Evolutionary conservation across 1,140 invertebrate genomes (phyloP).

Genomic region (Pseudoatta argentina): DNA sequence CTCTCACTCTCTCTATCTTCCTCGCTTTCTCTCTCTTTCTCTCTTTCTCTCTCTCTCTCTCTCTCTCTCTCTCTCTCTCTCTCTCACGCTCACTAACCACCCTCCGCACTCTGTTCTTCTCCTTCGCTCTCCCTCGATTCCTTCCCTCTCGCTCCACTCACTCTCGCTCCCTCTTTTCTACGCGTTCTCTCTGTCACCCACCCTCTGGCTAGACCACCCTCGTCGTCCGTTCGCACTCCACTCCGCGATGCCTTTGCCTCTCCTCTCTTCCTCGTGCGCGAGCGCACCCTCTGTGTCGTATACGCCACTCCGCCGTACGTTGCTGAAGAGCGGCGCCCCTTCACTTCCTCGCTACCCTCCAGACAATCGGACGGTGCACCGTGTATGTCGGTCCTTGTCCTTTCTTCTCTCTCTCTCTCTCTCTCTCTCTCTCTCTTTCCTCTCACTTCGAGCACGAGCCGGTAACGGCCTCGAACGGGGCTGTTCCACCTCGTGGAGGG

Average conservation of each 20-base stretch:
- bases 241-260: conserved; percentile 17
- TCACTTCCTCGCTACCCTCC: not conserved
- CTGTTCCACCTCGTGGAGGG: conserved; percentile 41
- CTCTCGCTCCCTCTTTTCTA: conserved; percentile 22
- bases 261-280: conserved; percentile 33
- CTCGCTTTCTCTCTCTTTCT: not conserved
- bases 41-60: not conserved
- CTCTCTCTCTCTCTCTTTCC: not conserved
- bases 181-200: conserved; percentile 46
- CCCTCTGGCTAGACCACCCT: conserved; percentile 26
- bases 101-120: not conserved
- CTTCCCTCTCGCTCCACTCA: conserved; percentile 15
- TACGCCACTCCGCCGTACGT: conserved; percentile 43
- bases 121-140: not conserved
- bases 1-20: conserved; percentile 1
- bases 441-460: conserved; percentile 18
- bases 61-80: conserved; percentile 33
- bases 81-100: conserved; percentile 23
- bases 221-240: not conserved
- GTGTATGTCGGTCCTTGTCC: conserved; percentile 35
- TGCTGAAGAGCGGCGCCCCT: conserved; percentile 31
- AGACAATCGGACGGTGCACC: conserved; percentile 43
- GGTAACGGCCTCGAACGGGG: not conserved
- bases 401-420: not conserved
- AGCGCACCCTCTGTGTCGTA: conserved; percentile 30